Evolutionary conservation across 1,140 invertebrate genomes (phyloP), one percentile per base, ranked within the genome.

Genomic region (Mercenaria mercenaria): DNA sequence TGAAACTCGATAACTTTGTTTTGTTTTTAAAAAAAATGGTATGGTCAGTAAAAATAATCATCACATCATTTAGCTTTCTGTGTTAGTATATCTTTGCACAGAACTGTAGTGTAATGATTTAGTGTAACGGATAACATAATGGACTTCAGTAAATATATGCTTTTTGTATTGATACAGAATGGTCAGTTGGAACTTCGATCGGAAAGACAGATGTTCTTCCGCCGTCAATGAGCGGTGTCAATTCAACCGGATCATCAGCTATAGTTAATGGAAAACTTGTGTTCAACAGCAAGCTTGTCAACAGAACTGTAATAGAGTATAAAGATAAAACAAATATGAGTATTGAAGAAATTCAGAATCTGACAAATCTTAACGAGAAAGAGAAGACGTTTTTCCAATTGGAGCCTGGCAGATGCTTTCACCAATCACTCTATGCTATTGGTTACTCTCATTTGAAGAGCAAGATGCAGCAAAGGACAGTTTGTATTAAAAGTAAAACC

Each of bases 401-500:
- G 47, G 84, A 86, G 61, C 84, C 84, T 8, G 84, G 84, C 1
- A 26, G 84, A 13, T 86, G 84, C 43, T 29, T 76, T 8, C 37
- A 86, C 23, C 69, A 59, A n/a, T 76, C 69, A 1, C 50, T 86
- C 20, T 86, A 76, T 64, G 84, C 41, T 0, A 32, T 74, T 0
- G 52, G 84, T 10, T 61, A 41, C 23, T 86, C 84, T 4, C 84
- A 86, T 29, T 29, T 86, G 20, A 61, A n/a, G 26, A 86, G 69
- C 15, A 86, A 86, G 18, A 86, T 86, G 15, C 41, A 76, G 15
- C 50, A 34, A 23, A 39, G 41, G 29, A 50, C 67, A 26, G 43
- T 76, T 15, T 86, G 84, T 43, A 29, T 86, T 0, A 86, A 86
- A 59, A 29, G 84, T 86, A 76, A 61, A 72, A 34, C 18, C 43